Evolutionary conservation across 2,797 vertebrate species (phyloP), one percentile per base, ranked within the genome.

Genomic region (Spondyliosoma cantharus): DNA sequence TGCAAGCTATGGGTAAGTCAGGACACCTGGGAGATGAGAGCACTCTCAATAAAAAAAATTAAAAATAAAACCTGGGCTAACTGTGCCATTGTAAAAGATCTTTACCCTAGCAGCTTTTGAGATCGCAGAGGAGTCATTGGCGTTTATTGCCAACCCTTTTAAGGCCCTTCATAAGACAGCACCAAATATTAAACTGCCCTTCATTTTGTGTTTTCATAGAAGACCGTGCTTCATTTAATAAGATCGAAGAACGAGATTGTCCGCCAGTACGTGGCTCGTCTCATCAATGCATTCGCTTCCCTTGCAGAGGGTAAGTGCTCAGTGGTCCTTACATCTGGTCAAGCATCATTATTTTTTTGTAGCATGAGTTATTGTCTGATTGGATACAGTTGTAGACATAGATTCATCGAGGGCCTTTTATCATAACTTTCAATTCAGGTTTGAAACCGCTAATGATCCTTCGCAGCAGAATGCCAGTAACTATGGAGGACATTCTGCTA

Each of bases 201-300:
- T 20, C 6, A 13, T 73, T 62, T 62, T 57, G 5, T 79, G 24
- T 75, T 82, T 64, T 86, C 71, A 16, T 89, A 99, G 97, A 96
- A 93, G 90, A 95, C 78, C 0, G 91, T 97, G 71, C 92, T 99
- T 56, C 92, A 95, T 42, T 92, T 98, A 84, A 83, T 98, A 52
- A 94, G 94, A 50, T 96, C 96, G 0, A 95, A 93, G 91, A 96
- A 95, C 3, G 95, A 98, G 66, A 91, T 95, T 6, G 96, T 99
- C 78, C 94, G 96, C 46, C 96, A 99, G 57, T 99, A 97, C 85
- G 95, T 88, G 83, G 97, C 97, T 76, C 95, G 97, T 54, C 96
- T 99, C 43, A 89, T 99, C 93, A 98, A 98, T 71, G 95, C 97
- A 1, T 96, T 98, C 37, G 96, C 98, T 16, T 99, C 97, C 3